Conservation (phyloP, 2,797 vertebrate genomes). For the Heterohyrax brucei region DNA sequence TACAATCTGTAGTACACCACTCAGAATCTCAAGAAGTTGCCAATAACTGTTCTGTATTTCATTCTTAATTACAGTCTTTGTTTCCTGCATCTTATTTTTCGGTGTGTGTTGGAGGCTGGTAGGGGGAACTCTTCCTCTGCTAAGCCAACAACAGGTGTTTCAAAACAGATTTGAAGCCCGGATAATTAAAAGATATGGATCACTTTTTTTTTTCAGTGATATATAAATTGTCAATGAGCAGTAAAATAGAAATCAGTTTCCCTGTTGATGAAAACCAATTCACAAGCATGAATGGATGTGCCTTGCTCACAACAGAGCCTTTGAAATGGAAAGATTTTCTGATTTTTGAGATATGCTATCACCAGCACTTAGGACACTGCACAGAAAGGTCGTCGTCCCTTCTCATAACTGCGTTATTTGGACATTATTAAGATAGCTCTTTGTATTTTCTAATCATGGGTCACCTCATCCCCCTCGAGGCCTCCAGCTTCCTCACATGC, state of each 20-base stretch:
- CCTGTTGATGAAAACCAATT: conserved; percentile 29
- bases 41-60: background rate
- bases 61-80: background rate
- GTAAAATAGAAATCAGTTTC: background rate
- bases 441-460: conserved; percentile 13
- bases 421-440: conserved; percentile 58
- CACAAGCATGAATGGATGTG: conserved; percentile 36
- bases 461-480: conserved; percentile 13
- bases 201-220: conserved; percentile 8
- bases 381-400: background rate
- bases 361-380: background rate
- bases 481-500: conserved; percentile 15
- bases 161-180: conserved; percentile 21
- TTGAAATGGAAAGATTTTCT: background rate
- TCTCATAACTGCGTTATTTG: conserved; percentile 59
- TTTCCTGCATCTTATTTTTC: background rate
- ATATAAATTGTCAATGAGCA: conserved; percentile 29
- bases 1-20: background rate
- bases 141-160: conserved; percentile 30
- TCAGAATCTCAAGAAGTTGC: background rate
- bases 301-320: conserved; percentile 12
- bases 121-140: background rate
- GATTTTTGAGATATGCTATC: background rate
- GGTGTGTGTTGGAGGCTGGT: too few relatives aligned
- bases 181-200: conserved; percentile 64